Percentiles rank a stretch among this genome's conserved stretches.
Evolutionary conservation across 2,797 vertebrate species (phyloP).

Genomic region (Bufotes viridis): DNA sequence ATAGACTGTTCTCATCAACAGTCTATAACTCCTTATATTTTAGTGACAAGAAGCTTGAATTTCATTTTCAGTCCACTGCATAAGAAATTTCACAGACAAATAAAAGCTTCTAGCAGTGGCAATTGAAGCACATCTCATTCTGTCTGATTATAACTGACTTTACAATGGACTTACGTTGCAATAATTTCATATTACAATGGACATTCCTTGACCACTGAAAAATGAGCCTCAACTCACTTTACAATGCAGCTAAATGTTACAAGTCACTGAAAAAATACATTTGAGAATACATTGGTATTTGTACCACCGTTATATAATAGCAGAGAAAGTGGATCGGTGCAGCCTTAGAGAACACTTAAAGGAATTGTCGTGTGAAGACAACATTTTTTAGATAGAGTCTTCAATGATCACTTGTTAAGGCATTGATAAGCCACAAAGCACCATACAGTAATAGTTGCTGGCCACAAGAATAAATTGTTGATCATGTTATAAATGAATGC

Average conservation of each 20-base stretch:
- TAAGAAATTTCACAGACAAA: neutral
- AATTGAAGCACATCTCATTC: neutral
- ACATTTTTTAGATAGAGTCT: no score
- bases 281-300: no score
- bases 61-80: neutral
- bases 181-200: neutral
- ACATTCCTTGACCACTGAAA: neutral
- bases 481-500: no score
- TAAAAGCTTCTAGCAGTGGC: neutral
- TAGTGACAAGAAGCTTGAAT: neutral
- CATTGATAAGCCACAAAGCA: no score
- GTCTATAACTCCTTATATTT: neutral
- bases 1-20: neutral
- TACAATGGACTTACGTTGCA: neutral
- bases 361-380: no score
- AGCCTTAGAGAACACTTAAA: no score
- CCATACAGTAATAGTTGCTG: no score
- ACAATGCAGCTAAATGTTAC: neutral
- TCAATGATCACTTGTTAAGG: no score
- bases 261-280: neutral
- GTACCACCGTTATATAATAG: no score
- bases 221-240: neutral
- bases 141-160: neutral
- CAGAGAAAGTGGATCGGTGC: no score
- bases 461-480: no score